Evolutionary conservation across 2,888 invertebrate species (phyloP), one percentile per base, ranked within the genome.

Genomic region (Latrodectus hesperus): DNA sequence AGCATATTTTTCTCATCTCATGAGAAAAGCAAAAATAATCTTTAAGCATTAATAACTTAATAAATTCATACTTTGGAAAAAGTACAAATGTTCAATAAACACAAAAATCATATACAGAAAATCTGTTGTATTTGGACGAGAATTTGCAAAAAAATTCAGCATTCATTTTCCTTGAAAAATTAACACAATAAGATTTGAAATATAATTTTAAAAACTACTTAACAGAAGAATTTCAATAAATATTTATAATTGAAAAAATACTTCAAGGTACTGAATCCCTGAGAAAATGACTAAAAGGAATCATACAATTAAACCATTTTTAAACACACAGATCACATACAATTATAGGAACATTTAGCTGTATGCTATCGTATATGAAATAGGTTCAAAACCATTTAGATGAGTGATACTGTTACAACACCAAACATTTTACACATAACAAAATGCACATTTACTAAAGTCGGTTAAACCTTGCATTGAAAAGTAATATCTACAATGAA

Each of bases 341-440:
- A 82, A 71, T 87, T 60, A 80, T 87, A 87, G 86, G 86, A 87
- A 87, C 86, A 82, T 87, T 87, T 67, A 82, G 81, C 81, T 81
- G 75, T 81, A 72, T 71, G 86, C 75, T 80, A 72, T 71, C 80
- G 76, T 87, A 73, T 75, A 86, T 14, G 60, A 65, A 80, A 81
- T 80, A 81, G 86, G 86, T 87, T 87, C 77, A 87, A 87, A 87
- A 87, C 86, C 86, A 81, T 60, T 76, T 4, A 55, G 55, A 79
- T 68, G 70, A 74, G n/a, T 73, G 80, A 85, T 74, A 74, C 52
- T 55, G 55, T 75, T 79, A 22, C 71, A 81, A 82, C 77, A 82
- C 81, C 72, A 81, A 79, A 65, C 72, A 87, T 67, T 68, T 74
- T 73, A 78, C 77, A 84, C 70, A 26, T 52, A 78, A 84, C 73